A percentile compares a stretch with the other conserved stretches of the same genome.
Conservation (phyloP, 2,888 invertebrate genomes). For the Odontocolon sp. region DNA sequence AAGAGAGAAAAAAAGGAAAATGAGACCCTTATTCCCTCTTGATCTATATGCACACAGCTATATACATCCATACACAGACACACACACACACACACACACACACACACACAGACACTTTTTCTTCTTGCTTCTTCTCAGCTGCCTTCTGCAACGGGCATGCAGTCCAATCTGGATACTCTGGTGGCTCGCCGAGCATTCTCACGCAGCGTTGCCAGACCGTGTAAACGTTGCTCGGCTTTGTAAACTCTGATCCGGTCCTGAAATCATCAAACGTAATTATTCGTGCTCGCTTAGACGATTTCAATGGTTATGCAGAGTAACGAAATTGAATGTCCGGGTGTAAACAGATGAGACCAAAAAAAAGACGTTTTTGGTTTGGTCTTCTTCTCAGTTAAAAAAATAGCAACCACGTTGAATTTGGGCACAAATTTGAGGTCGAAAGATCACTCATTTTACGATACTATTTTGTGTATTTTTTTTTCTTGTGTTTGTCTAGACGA, state of each 20-base stretch:
- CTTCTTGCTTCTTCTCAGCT: constrained; percentile 7
- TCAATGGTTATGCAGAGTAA: background rate
- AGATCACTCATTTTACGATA: too few species aligned
- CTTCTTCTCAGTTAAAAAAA: too few species aligned
- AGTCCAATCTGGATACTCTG: too few species aligned
- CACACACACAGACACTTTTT: background rate
- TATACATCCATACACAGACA: constrained; percentile 1
- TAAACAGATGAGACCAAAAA: too few species aligned
- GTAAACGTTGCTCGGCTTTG: constrained; percentile 30
- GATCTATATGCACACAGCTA: constrained; percentile 4
- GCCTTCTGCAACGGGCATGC: too few species aligned
- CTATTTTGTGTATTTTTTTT: too few species aligned
- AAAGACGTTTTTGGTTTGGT: too few species aligned
- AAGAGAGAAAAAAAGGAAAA: constrained; percentile 1
- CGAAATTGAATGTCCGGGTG: too few species aligned
- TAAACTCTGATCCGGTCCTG: background rate
- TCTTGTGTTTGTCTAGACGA: too few species aligned
- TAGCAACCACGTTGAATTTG: too few species aligned
- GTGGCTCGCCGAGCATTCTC: constrained; percentile 11
- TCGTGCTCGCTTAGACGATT: background rate
- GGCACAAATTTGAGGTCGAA: too few species aligned
- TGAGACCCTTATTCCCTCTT: too few species aligned
- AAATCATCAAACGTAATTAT: constrained; percentile 33
- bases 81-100: background rate
- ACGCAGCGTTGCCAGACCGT: constrained; percentile 64